Base-by-base conservation (phyloP, 2,113 vertebrate genomes). In the Grantiella picta region DNA sequence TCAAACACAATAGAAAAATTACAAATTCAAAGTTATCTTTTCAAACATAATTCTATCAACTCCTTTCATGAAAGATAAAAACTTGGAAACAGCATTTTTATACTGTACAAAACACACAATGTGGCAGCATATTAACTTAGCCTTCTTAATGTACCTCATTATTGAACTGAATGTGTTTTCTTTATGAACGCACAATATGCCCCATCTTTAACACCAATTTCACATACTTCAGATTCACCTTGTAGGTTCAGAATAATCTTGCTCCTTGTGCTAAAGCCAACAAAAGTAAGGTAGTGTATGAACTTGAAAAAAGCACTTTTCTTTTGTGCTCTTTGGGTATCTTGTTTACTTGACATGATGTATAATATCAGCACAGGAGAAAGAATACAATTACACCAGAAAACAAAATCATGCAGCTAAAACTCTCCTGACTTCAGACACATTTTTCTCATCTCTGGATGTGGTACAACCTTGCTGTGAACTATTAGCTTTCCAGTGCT, bases 401-500 rank as follows among this genome's bases (percentile, higher is more conserved):
- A 94, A 95, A 94, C 64, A 95, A 92, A 94, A 82, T 29, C 83
- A 76, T 15, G 59, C 77, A 82, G 79, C 69, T 96, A 65, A 84
- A 91, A 94, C 77, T 91, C 73, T 33, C 76, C 68, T 68, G 82
- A 89, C 53, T 94, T 93, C 52, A 94, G 82, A 92, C 56, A 65
- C 49, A 66, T 96, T 93, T 92, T 92, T 92, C 77, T 93, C 96
- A 79, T 96, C 95, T 93, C 90, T 57, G 65, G 86, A 96, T 97
- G 92, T 86, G 95, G 93, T 93, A 94, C 94, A 94, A 93, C 82
- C 95, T 94, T 93, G 88, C 93, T 97, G 91, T 89, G 92, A 96
- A 96, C 95, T 92, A 93, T 92, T 92, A 93, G 82, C 92, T 96
- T 94, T 90, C 85, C 82, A 78, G 59, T 81, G 77, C 92, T 97